phyloP scores from a whole-genome alignment of 2,797 vertebrate species.

The Rhinatrema bivittatum region DNA sequence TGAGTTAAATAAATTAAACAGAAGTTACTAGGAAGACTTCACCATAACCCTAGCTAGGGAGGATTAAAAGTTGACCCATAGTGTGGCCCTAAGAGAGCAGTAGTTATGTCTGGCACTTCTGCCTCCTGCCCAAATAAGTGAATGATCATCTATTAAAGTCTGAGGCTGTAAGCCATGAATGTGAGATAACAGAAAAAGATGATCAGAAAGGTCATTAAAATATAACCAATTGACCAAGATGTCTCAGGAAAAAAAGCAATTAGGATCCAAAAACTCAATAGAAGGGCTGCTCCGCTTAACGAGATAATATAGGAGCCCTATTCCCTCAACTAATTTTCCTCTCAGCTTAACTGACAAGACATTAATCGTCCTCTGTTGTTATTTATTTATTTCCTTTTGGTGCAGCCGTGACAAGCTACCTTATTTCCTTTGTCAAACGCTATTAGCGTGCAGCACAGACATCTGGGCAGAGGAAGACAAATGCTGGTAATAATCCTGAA shows the following conservation, averaged over 20 bases:
- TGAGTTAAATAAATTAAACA: too few species aligned
- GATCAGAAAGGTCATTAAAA: neutral
- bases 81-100: too few species aligned
- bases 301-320: neutral
- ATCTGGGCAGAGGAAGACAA: slow-evolving; percentile 6
- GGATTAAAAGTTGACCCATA: too few species aligned
- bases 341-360: slow-evolving; percentile 1
- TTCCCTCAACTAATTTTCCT: slow-evolving; percentile 31
- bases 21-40: too few species aligned
- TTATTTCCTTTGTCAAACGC: slow-evolving; percentile 40
- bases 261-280: neutral
- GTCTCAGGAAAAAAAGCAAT: neutral
- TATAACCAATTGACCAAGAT: neutral
- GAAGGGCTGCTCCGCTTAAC: slow-evolving; percentile 9
- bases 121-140: too few species aligned
- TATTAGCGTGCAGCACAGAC: slow-evolving; percentile 24
- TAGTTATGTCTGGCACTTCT: too few species aligned
- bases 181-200: too few species aligned
- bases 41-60: too few species aligned
- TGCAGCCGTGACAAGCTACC: slow-evolving; percentile 24
- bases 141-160: too few species aligned
- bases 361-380: slow-evolving; percentile 15
- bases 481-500: slow-evolving; percentile 40
- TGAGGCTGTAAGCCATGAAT: too few species aligned
- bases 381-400: slow-evolving; percentile 34